phyloP scores from a whole-genome alignment of 2,888 invertebrate species.

The Caenorhabditis becei region DNA sequence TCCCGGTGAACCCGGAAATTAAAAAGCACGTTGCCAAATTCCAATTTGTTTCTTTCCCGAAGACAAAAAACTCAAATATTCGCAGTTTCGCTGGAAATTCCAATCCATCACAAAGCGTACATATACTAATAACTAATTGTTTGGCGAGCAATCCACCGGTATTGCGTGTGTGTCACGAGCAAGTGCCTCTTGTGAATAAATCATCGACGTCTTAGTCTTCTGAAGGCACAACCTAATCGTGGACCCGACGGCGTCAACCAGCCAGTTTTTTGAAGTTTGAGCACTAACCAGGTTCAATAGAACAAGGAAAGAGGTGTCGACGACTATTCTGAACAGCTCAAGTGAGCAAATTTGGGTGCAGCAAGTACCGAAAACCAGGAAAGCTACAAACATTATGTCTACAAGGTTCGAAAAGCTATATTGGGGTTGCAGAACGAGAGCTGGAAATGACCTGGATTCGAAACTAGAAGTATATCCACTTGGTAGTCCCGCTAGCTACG shows the following conservation, averaged over 20 bases:
- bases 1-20: conserved; percentile 20
- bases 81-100: not conserved
- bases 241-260: not conserved
- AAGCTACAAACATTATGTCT: too few species aligned
- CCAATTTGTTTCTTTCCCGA: too few species aligned
- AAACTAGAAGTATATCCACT: too few species aligned
- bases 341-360: too few species aligned
- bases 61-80: conserved; percentile 18
- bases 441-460: too few species aligned
- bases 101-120: conserved; percentile 25
- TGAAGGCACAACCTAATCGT: conserved; percentile 30
- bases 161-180: conserved; percentile 31
- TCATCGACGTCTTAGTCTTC: conserved; percentile 13
- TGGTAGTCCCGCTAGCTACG: too few species aligned
- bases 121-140: conserved; percentile 37
- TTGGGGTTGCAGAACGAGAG: too few species aligned
- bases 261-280: conserved; percentile 35
- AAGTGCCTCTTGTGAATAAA: conserved; percentile 40
- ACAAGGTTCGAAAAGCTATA: too few species aligned
- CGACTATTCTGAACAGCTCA: not conserved
- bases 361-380: too few species aligned
- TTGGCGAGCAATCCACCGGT: conserved; percentile 27
- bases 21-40: too few species aligned
- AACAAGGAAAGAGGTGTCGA: not conserved
- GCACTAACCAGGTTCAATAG: not conserved